Evolutionary conservation across 2,113 vertebrate genomes (phyloP), one percentile per base, ranked within the genome.

Genomic region (Thunnus maccoyii): DNA sequence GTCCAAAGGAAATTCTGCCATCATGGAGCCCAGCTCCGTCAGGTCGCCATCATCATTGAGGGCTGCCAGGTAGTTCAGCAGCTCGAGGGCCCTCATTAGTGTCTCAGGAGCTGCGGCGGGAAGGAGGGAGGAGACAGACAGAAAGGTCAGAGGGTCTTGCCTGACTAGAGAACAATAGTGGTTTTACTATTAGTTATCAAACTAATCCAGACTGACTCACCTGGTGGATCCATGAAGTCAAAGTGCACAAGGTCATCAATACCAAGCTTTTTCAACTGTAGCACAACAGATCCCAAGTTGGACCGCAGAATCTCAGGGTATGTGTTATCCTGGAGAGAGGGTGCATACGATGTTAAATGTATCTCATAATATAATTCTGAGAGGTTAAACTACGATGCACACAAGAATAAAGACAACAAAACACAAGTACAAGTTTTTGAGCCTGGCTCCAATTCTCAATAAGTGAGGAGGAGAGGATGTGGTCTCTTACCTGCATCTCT

Each of bases 191-290:
- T 41, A 9, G 62, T 41, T 30, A n/a, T 52, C 27, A 22, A 60
- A 44, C 4, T 14, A 13, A 15, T 46, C 9, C 17, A 54, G 16
- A 22, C 25, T 0, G 36, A 68, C 86, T 78, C 95, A 99, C 98
- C 98, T 95, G 98, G 98, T 87, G 98, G 98, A 92, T 99, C 98
- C 98, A 99, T 99, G 95, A 99, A 99, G 95, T 99, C 98, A 90
- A 99, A 99, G 93, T 99, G 98, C 65, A 99, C 98, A 87, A 99
- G 96, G 87, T 99, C 98, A 92, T 99, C 98, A 72, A 99, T 99
- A 78, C 98, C 98, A 80, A 99, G 96, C 90, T 99, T 99, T 93
- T 99, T 99, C 88, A 99, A 93, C 81, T 99, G 98, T 82, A 99
- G 93, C 75, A 99, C 98, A 78, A 99, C 98, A 62, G 98, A 99